phyloP scores from a whole-genome alignment of 2,888 invertebrate species.

The Apantesis nais region DNA sequence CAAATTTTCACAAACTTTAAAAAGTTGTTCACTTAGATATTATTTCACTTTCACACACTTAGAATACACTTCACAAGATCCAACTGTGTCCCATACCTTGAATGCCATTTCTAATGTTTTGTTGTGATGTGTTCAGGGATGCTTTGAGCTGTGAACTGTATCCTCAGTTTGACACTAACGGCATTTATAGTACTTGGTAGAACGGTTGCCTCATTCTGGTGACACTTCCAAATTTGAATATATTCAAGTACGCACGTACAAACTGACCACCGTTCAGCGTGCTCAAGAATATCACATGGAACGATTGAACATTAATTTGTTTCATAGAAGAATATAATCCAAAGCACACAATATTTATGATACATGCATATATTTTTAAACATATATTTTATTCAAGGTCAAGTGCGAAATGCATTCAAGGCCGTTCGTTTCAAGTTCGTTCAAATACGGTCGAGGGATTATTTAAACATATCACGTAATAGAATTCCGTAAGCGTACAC shows the following conservation, averaged over 20 bases:
- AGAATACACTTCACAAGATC: constrained; percentile 56
- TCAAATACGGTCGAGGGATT: constrained; percentile 14
- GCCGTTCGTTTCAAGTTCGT: constrained; percentile 17
- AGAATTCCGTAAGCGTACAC: constrained; percentile 4
- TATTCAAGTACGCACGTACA: constrained; percentile 81
- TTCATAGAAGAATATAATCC: too few species aligned
- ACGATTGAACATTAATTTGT: constrained; percentile 1
- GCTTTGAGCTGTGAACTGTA: constrained; percentile 77
- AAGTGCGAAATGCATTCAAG: constrained; percentile 7
- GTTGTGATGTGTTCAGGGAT: constrained; percentile 72
- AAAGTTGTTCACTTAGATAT: constrained; percentile 1
- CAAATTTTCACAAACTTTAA: neutral
- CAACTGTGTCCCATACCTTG: constrained; percentile 72
- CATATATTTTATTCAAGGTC: constrained; percentile 6
- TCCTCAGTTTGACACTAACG: constrained; percentile 67
- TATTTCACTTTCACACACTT: constrained; percentile 18
- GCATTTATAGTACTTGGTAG: constrained; percentile 73
- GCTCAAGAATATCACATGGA: constrained; percentile 63
- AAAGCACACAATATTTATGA: neutral
- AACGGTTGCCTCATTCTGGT: constrained; percentile 69
- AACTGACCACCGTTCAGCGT: constrained; percentile 36
- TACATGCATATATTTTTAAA: neutral
- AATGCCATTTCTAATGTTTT: constrained; percentile 72
- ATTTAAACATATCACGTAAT: constrained; percentile 1
- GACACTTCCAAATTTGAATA: constrained; percentile 82